Percentiles rank a stretch among this genome's conserved stretches.
Evolutionary conservation across 2,113 vertebrate genomes (phyloP).

Genomic region (Campylomormyrus numenius): DNA sequence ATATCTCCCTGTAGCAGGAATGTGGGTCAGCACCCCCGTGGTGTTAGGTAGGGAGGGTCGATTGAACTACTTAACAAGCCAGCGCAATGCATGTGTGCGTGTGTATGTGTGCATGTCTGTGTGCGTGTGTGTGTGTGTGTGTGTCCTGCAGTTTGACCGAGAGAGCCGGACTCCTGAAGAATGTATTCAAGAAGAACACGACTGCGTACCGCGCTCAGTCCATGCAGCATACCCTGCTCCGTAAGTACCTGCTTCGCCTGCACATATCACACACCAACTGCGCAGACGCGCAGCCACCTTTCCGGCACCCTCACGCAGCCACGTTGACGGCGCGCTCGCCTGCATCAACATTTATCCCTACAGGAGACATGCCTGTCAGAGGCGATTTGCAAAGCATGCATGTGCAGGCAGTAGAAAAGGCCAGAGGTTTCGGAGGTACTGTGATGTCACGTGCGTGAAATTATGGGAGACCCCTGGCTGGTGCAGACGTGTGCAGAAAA

Average conservation of each 20-base stretch:
- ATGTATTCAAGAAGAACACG: conserved; percentile 97
- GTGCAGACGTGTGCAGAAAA: not conserved
- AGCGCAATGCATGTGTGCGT: conserved; percentile 22
- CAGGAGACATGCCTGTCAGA: not conserved
- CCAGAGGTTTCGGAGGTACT: not conserved
- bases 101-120: not conserved
- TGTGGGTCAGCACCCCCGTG: not conserved
- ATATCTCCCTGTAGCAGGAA: conserved; percentile 9
- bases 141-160: conserved; percentile 74
- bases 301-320: not conserved
- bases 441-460: not conserved
- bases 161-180: conserved; percentile 93
- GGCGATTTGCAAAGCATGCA: not conserved
- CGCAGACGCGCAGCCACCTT: not conserved
- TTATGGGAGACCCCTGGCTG: not conserved
- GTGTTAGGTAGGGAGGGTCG: not conserved
- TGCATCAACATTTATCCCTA: not conserved
- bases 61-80: not conserved
- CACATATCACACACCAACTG: not conserved
- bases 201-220: conserved; percentile 88
- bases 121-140: conserved; percentile 16
- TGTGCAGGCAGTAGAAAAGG: not conserved
- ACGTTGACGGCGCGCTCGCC: not conserved
- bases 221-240: conserved; percentile 88
- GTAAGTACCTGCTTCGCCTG: conserved; percentile 67